Base-by-base conservation (phyloP, 1,140 invertebrate species). In the Cyclargus thomasi region DNA sequence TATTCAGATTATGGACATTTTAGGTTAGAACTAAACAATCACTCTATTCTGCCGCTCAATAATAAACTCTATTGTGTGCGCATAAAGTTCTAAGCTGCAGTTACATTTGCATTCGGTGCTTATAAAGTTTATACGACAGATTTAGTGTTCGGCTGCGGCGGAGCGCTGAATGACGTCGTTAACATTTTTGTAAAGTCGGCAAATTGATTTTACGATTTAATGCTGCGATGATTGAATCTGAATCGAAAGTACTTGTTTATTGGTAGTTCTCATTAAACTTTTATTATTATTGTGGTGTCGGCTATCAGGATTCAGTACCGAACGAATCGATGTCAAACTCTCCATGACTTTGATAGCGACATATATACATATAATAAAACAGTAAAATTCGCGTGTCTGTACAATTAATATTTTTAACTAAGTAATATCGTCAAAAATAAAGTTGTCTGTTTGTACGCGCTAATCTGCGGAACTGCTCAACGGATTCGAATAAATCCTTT, bases 71-170 rank as follows among this genome's bases (percentile, higher is more conserved):
- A 67, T 53, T 53, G 22, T 20, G 20, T 53, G 7, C 2, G n/a
- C 22, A 63, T 53, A 67, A 67, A 59, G 36, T 67, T 62, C 35
- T 36, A 21, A 39, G 17, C 62, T 63, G 35, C 59, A 21, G 17
- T 63, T 59, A 53, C 67, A 65, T 55, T 71, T 67, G 69, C 64
- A 68, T 71, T 77, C 73, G 75, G 71, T 70, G 71, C 65, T 70
- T 68, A 74, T 79, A 77, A 77, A 71, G 53, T 70, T 77, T 77
- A 74, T 76, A 75, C 63, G 72, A 63, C 67, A 53, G 64, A 72
- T 71, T 70, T 66, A 72, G 70, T 70, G 70, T 39, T 70, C 70
- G 39, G 68, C 67, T 71, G 67, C 71, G 70, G 64, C 64, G 69
- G 71, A 67, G 70, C 74, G 39, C 23, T 62, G 70, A 71, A 71